Evolutionary conservation across 2,113 vertebrate genomes (phyloP), one percentile per base, ranked within the genome.

Genomic region (Onychorhynchus coronatus): DNA sequence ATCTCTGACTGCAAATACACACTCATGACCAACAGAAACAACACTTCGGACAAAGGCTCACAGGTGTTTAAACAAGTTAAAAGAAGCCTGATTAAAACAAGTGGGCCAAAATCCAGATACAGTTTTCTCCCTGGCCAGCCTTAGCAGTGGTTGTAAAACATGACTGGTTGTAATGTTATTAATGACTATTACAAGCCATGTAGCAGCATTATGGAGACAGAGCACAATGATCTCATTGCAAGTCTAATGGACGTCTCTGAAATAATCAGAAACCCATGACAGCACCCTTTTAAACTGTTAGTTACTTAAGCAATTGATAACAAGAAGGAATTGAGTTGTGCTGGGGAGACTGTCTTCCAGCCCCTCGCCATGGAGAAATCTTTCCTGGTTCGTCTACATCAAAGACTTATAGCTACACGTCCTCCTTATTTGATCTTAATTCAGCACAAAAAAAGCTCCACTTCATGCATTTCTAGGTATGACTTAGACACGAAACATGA

Each of bases 341-440:
- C 82, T 95, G 84, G 82, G 83, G 63, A 77, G 61, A 47, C 33
- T 42, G 66, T 75, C 20, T 90, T 65, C 42, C 18, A 53, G 86
- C 70, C 87, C 78, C 76, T 95, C 0, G 0, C 49, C 47, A 20
- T 7, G 25, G 44, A 91, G 52, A 78, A 50, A 78, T 67, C 50
- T 96, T 89, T 96, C 75, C 85, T 90, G 91, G 41, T 72, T 92
- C 81, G 52, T 84, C 80, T 95, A 56, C 82, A 85, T 93, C 75
- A 91, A 89, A 96, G 88, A 50, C 72, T 80, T 1, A 0, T 33
- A 30, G 62, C 91, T 93, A 77, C 20, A 81, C 90, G 86, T 62
- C 85, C 92, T 75, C 84, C 82, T 73, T 86, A 92, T 80, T 94
- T 95, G 93, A 95, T 95, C 94, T 95, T 93, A 96, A 95, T 85